Evolutionary conservation across 2,113 vertebrate species (phyloP).

Genomic region (Stigmatopora argus): DNA sequence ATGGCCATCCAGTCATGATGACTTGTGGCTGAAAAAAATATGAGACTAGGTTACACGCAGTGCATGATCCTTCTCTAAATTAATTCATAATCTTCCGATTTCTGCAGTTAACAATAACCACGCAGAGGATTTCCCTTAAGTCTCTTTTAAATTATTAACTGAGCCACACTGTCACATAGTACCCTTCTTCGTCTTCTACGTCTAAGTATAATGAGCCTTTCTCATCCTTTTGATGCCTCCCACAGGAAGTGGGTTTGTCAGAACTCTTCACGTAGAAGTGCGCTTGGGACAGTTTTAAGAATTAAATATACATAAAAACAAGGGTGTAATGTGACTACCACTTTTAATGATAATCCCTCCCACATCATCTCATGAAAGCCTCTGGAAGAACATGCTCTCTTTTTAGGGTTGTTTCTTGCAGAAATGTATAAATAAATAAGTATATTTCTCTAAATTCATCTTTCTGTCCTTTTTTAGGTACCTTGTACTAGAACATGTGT

Average conservation of each 20-base stretch:
- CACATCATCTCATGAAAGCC: slow-evolving; percentile 5
- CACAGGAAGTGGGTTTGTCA: slow-evolving; percentile 14
- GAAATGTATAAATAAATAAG: not conserved
- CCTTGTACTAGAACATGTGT: slow-evolving; percentile 98
- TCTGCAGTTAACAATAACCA: not conserved
- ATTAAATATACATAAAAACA: slow-evolving; percentile 20
- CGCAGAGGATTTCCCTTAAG: not conserved
- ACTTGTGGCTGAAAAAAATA: slow-evolving; percentile 18
- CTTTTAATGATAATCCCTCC: slow-evolving; percentile 11
- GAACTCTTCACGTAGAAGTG: slow-evolving; percentile 7
- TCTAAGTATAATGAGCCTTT: slow-evolving; percentile 7
- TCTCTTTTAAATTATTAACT: slow-evolving; percentile 8
- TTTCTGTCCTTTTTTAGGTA: slow-evolving; percentile 73
- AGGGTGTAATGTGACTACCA: slow-evolving; percentile 10
- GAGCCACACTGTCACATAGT: slow-evolving; percentile 7
- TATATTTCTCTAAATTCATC: not conserved
- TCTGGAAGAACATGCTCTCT: slow-evolving; percentile 8
- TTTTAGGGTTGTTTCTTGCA: not conserved
- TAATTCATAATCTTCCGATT: not conserved
- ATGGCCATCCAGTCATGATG: slow-evolving; percentile 33
- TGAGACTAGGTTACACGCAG: not conserved
- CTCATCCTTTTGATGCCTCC: slow-evolving; percentile 19
- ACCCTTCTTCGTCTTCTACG: not conserved
- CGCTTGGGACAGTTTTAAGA: slow-evolving; percentile 9
- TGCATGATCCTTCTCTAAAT: not conserved